These are phyloP conservation scores for Drosophila putrida DNA, from an alignment of 2,888 invertebrate species.

Conservation along the genomic window DNA sequence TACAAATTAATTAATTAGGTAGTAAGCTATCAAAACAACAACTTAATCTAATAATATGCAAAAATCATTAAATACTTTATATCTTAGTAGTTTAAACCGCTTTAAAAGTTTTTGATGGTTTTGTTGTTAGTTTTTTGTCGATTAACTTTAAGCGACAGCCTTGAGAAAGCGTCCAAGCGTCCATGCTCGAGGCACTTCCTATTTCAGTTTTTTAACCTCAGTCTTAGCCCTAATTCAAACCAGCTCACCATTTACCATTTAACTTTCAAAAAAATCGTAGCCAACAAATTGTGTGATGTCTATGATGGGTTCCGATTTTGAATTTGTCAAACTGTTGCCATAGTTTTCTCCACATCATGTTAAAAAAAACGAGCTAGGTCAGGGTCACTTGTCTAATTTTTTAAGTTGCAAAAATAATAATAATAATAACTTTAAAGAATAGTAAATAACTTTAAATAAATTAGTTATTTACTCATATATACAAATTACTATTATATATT, in stretches of 20 bases:
- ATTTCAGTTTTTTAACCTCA: conserved; percentile 71
- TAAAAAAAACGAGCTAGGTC: conserved; percentile 39
- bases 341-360: conserved; percentile 1
- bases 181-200: conserved; percentile 59
- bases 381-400: conserved; percentile 30
- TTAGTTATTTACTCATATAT: neutral
- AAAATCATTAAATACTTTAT: conserved; percentile 9
- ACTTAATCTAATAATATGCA: conserved; percentile 16
- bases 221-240: conserved; percentile 38
- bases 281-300: conserved; percentile 2
- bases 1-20: conserved; percentile 13
- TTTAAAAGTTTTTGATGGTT: conserved; percentile 13
- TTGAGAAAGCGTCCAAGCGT: conserved; percentile 49
- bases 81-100: conserved; percentile 1
- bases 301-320: conserved; percentile 22
- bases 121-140: conserved; percentile 6
- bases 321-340: conserved; percentile 15
- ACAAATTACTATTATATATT: neutral
- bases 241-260: conserved; percentile 23
- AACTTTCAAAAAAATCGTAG: conserved; percentile 18
- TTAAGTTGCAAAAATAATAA: neutral
- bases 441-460: neutral
- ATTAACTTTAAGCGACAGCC: conserved; percentile 27
- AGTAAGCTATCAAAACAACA: neutral
- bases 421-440: too few relatives aligned